These are phyloP conservation scores for Acrossocheilus wenchowensis DNA, from an alignment of 2,797 vertebrate genomes.

Conservation along the genomic window DNA sequence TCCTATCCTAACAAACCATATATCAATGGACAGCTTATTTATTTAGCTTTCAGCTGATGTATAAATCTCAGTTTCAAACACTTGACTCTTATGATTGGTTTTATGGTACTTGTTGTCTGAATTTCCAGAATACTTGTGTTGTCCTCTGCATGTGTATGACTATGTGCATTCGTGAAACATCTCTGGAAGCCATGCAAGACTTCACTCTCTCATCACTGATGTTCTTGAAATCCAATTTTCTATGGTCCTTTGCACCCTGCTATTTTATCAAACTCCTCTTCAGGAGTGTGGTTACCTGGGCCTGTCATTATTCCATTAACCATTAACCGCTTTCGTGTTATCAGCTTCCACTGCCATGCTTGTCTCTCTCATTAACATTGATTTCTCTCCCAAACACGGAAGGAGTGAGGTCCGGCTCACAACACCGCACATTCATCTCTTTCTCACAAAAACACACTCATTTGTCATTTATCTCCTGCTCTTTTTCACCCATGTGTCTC, in stretches of 20 bases:
- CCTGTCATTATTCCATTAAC: conserved; percentile 49
- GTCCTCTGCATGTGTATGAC: background rate
- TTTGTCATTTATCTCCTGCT: conserved; percentile 17
- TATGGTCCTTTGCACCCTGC: conserved; percentile 20
- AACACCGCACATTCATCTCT: conserved; percentile 48
- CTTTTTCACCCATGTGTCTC: background rate
- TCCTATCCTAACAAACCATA: background rate
- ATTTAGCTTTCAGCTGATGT: background rate
- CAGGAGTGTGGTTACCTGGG: conserved; percentile 34
- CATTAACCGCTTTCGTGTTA: conserved; percentile 45
- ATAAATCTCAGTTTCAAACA: background rate
- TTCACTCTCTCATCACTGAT: conserved; percentile 1
- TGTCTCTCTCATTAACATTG: conserved; percentile 56
- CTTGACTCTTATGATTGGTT: background rate
- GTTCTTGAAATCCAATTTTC: conserved; percentile 28
- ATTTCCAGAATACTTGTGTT: background rate
- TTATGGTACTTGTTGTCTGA: background rate
- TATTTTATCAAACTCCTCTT: conserved; percentile 52
- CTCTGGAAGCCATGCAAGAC: background rate
- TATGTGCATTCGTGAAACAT: background rate
- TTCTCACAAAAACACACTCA: conserved; percentile 10
- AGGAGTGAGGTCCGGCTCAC: conserved; percentile 34
- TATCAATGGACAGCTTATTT: background rate
- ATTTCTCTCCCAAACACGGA: conserved; percentile 47
- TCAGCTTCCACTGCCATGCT: conserved; percentile 43